A percentile compares a stretch with the other conserved stretches of the same genome.
Conservation (phyloP, 1,140 invertebrate species). For the Ylistrum balloti region DNA sequence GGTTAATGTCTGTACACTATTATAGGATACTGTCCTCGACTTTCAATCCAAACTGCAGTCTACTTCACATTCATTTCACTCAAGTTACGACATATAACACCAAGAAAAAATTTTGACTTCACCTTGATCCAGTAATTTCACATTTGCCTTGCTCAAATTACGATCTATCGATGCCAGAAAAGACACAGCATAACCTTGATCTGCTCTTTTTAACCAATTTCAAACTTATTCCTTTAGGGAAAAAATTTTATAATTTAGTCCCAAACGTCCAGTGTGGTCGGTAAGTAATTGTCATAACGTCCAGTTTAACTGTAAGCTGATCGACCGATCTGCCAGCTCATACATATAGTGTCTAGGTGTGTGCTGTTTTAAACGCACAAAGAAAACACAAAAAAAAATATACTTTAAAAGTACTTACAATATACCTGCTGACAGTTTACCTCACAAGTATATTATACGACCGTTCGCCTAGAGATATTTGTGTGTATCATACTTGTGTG, state of each 20-base stretch:
- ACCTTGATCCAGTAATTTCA: background rate
- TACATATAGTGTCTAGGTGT: background rate
- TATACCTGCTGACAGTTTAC: background rate
- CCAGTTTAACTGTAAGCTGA: background rate
- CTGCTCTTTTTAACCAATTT: background rate
- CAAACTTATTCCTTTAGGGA: background rate
- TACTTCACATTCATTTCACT: background rate
- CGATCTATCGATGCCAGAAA: background rate
- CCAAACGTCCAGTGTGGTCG: background rate
- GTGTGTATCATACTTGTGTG: background rate
- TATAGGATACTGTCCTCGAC: background rate
- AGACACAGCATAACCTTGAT: background rate
- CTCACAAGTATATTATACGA: background rate
- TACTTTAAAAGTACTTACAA: constrained; percentile 12
- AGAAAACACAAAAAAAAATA: constrained; percentile 40
- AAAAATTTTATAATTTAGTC: background rate
- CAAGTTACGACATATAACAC: background rate
- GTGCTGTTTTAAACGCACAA: background rate
- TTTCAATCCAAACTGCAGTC: background rate
- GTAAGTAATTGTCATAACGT: background rate
- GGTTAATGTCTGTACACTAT: too few species aligned
- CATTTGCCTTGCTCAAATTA: background rate
- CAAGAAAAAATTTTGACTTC: background rate
- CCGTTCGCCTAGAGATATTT: background rate
- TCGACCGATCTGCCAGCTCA: background rate